Conservation (phyloP, 2,888 invertebrate genomes). For the Drosophila infuscata region DNA sequence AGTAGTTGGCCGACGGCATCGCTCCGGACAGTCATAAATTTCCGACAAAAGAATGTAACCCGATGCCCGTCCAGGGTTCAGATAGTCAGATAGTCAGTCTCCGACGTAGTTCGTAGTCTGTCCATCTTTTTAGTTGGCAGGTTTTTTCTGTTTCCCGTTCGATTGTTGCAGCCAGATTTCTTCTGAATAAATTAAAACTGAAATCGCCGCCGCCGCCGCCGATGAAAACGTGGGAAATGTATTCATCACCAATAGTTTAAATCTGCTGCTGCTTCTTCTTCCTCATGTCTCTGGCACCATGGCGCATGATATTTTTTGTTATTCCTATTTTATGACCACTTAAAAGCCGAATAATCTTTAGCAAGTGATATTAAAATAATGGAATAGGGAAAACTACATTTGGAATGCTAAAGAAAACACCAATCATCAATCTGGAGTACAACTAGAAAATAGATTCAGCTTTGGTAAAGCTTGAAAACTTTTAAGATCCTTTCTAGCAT, state of each 20-base stretch:
- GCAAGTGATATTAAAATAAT: conserved; percentile 54
- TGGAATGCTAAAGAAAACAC: background rate
- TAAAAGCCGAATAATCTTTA: conserved; percentile 51
- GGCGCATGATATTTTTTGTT: conserved; percentile 62
- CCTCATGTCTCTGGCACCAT: conserved; percentile 31
- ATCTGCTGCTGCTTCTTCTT: conserved; percentile 31
- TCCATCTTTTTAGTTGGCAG: conserved; percentile 40
- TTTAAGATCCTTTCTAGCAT: background rate
- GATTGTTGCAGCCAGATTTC: conserved; percentile 74
- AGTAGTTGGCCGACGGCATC: conserved; percentile 47
- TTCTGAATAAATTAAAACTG: conserved; percentile 81
- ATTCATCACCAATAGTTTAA: conserved; percentile 58
- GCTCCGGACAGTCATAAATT: conserved; percentile 70
- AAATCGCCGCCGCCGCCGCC: conserved; percentile 46
- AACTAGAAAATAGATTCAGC: background rate
- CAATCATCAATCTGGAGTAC: background rate
- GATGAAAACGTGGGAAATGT: conserved; percentile 78
- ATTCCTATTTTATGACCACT: conserved; percentile 71
- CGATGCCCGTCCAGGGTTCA: conserved; percentile 45
- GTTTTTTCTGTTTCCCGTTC: conserved; percentile 68
- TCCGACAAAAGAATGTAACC: conserved; percentile 79
- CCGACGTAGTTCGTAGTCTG: conserved; percentile 29
- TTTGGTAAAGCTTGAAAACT: background rate
- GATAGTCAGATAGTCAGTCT: conserved; percentile 27
- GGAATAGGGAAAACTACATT: conserved; percentile 25